Conservation (phyloP, 1,140 invertebrate genomes). For the Achroia grisella region DNA sequence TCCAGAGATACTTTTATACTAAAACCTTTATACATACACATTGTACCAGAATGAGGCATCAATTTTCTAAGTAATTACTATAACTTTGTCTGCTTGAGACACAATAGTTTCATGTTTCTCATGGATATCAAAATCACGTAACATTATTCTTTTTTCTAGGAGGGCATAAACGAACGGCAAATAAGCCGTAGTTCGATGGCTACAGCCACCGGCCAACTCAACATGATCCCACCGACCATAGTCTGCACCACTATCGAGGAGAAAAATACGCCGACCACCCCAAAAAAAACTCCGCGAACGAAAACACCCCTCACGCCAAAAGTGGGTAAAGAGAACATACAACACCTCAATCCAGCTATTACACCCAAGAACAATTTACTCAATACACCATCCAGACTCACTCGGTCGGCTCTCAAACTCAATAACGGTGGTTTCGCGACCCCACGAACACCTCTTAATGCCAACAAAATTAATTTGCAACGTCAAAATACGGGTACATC, state of each 20-base stretch:
- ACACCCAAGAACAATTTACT: conserved; percentile 40
- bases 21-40: too few relatives aligned
- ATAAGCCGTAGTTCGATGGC: conserved; percentile 58
- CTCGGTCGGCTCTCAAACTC: conserved; percentile 46
- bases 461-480: conserved; percentile 42
- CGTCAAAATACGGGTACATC: conserved; percentile 34
- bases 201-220: conserved; percentile 12
- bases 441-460: conserved; percentile 45
- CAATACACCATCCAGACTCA: conserved; percentile 46
- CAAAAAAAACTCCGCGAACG: conserved; percentile 34
- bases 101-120: too few relatives aligned
- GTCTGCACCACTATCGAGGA: conserved; percentile 22
- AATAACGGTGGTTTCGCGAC: conserved; percentile 55
- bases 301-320: conserved; percentile 42
- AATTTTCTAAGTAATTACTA: too few relatives aligned
- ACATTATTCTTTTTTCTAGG: conserved; percentile 34
- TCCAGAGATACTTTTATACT: too few relatives aligned
- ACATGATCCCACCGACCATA: conserved; percentile 20
- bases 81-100: too few relatives aligned
- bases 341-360: conserved; percentile 24
- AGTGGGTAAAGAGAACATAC: conserved; percentile 51
- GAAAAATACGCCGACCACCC: conserved; percentile 25
- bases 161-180: conserved; percentile 48
- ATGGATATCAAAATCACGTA: too few relatives aligned
- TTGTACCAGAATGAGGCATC: too few relatives aligned